phyloP scores from a whole-genome alignment of 2,888 invertebrate species.

The Agrochola macilenta region DNA sequence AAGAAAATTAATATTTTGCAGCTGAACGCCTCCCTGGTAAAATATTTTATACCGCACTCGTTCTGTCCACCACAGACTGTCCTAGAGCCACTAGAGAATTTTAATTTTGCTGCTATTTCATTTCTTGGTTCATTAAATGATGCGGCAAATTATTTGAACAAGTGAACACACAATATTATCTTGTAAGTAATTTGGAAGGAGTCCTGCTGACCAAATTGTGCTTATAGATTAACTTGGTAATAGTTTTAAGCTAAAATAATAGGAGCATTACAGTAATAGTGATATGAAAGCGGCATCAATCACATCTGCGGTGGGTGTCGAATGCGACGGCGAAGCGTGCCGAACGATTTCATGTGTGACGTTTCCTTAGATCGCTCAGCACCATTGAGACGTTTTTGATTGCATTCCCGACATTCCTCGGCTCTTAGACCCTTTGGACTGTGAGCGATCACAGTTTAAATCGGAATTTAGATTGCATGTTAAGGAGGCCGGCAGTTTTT shows the following conservation, averaged over 20 bases:
- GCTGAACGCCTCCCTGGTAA: constrained; percentile 59
- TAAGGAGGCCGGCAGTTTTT: constrained; percentile 67
- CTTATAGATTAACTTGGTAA: not conserved
- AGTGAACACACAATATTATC: constrained; percentile 7
- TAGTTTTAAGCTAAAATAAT: constrained; percentile 27
- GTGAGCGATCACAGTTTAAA: constrained; percentile 71
- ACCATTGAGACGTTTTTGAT: constrained; percentile 74
- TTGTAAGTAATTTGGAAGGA: constrained; percentile 7
- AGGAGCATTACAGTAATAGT: constrained; percentile 39
- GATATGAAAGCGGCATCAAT: constrained; percentile 57
- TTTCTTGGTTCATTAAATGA: constrained; percentile 27
- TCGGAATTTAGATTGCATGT: constrained; percentile 72
- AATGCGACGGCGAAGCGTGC: constrained; percentile 63
- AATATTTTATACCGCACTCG: constrained; percentile 63
- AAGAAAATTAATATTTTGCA: constrained; percentile 68
- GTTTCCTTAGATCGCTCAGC: constrained; percentile 65
- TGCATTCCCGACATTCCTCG: constrained; percentile 71
- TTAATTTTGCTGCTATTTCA: constrained; percentile 39
- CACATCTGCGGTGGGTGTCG: constrained; percentile 62
- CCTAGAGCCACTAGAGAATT: constrained; percentile 46
- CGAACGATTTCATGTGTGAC: constrained; percentile 70
- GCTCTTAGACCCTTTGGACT: constrained; percentile 67
- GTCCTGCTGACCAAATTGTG: not conserved
- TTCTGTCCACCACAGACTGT: constrained; percentile 60
- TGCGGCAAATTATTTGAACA: constrained; percentile 27